Conservation (phyloP, 2,797 vertebrate species). For the Euthynnus affinis region DNA sequence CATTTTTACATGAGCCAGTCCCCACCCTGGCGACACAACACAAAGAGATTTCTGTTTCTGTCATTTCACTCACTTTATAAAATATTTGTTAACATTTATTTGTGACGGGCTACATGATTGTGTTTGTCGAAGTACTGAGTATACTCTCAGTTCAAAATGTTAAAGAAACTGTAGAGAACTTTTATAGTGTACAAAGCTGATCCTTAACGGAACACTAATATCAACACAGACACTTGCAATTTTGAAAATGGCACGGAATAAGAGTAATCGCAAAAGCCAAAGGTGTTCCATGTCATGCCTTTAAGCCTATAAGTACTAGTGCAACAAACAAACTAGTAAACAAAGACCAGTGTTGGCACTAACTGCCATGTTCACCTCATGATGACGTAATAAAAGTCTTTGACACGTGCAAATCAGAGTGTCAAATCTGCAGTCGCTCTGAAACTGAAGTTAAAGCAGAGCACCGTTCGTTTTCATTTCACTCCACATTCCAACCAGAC, state of each 20-base stretch:
- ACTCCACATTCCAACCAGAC: slow-evolving; percentile 40
- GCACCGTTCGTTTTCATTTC: slow-evolving; percentile 25
- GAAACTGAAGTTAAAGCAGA: not conserved
- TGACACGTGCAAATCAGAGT: not conserved
- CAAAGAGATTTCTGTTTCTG: no score
- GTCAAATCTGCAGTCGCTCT: not conserved
- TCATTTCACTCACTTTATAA: not conserved
- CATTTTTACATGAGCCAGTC: no score
- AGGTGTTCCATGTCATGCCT: no score
- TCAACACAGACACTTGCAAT: no score
- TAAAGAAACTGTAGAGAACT: no score
- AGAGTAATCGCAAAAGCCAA: no score
- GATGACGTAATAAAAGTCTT: not conserved
- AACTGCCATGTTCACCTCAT: not conserved
- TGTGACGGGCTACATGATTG: not conserved
- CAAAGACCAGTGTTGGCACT: not conserved
- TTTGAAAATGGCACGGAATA: no score
- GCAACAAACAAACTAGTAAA: not conserved
- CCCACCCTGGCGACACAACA: no score
- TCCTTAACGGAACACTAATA: no score
- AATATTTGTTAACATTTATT: not conserved
- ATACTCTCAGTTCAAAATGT: no score
- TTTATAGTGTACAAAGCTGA: no score
- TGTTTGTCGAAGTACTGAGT: no score
- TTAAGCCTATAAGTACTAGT: not conserved